Evolutionary conservation across 1,140 invertebrate species (phyloP).

Genomic region (Drosophila lacertosa): DNA sequence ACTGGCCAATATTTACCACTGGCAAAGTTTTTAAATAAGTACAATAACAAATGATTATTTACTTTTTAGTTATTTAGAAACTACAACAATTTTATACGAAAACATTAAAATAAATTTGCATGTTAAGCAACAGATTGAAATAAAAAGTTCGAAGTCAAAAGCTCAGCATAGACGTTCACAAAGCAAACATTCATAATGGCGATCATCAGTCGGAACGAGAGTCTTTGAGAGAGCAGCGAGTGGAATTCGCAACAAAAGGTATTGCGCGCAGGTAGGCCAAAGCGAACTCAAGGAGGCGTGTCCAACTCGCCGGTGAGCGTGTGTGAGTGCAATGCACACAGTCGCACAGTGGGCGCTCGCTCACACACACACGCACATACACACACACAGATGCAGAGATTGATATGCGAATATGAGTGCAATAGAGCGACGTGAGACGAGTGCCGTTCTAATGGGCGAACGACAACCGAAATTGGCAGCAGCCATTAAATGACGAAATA

Average conservation of each 20-base stretch:
- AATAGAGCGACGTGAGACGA: constrained; percentile 30
- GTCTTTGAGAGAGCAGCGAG: constrained; percentile 25
- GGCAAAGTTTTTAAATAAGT: too few species aligned
- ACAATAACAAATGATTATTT: too few species aligned
- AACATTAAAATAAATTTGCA: too few species aligned
- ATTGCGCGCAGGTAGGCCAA: constrained; percentile 59
- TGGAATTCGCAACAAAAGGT: constrained; percentile 76
- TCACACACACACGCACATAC: constrained; percentile 6
- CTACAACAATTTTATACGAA: too few species aligned
- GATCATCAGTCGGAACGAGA: constrained; percentile 50
- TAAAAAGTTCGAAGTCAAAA: neutral
- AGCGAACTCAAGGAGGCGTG: constrained; percentile 68
- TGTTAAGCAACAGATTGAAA: neutral
- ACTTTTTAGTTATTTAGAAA: too few species aligned
- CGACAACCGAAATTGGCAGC: constrained; percentile 77
- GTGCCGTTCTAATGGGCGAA: constrained; percentile 69
- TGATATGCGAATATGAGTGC: constrained; percentile 6
- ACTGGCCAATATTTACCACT: too few species aligned
- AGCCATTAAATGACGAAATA: constrained; percentile 73
- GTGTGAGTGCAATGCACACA: constrained; percentile 18
- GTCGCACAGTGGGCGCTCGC: constrained; percentile 14
- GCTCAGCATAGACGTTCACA: constrained; percentile 15
- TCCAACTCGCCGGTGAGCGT: constrained; percentile 49
- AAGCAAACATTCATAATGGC: constrained; percentile 48
- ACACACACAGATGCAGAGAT: constrained; percentile 1